Conservation (phyloP, 2,888 invertebrate species). For the Marronus borbonicus region DNA sequence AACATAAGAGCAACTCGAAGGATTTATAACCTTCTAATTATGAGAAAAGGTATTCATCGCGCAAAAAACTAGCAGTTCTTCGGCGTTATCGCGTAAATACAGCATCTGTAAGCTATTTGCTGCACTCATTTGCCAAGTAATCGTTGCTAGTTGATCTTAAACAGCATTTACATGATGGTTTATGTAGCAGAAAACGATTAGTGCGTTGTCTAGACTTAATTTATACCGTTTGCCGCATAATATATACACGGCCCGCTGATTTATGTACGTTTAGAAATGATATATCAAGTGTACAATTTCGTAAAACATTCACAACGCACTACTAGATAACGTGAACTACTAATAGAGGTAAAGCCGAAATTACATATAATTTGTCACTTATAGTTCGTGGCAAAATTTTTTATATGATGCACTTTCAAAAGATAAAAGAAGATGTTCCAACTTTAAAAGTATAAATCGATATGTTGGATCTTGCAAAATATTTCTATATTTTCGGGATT, state of each 20-base stretch:
- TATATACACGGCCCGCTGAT: neutral
- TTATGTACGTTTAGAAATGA: slow-evolving; percentile 11
- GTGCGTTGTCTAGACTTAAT: slow-evolving; percentile 27
- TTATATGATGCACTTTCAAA: too few relatives aligned
- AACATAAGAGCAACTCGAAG: neutral
- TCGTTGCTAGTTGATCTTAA: slow-evolving; percentile 19
- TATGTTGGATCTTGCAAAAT: too few relatives aligned
- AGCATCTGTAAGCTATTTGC: slow-evolving; percentile 16
- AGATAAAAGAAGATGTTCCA: too few relatives aligned
- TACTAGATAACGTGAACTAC: too few relatives aligned
- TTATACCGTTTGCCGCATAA: slow-evolving; percentile 4
- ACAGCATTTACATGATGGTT: slow-evolving; percentile 28
- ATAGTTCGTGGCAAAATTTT: too few relatives aligned
- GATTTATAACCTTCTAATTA: slow-evolving; percentile 28
- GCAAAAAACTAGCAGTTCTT: slow-evolving; percentile 14
- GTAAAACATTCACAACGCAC: neutral
- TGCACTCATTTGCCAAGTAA: slow-evolving; percentile 25
- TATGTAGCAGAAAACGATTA: slow-evolving; percentile 26
- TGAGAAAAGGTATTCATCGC: neutral
- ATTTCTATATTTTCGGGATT: too few relatives aligned
- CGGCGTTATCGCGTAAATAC: slow-evolving; percentile 14
- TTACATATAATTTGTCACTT: too few relatives aligned
- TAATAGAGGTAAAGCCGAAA: too few relatives aligned
- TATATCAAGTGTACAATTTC: slow-evolving; percentile 9
- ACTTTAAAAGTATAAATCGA: too few relatives aligned